Evolutionary conservation across 2,113 vertebrate genomes (phyloP).

Genomic region (Stegastes partitus): DNA sequence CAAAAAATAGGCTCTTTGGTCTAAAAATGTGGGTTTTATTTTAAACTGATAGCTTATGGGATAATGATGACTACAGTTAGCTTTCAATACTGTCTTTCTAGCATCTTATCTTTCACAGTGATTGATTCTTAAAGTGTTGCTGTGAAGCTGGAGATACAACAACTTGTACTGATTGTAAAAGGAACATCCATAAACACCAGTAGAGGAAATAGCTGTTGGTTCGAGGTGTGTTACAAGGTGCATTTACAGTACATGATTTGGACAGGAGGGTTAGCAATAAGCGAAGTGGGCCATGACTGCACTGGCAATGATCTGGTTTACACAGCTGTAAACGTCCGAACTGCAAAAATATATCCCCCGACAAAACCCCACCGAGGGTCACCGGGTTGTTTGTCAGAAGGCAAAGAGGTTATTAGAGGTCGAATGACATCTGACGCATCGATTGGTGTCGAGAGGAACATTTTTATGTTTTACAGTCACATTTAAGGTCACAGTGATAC

Average conservation of each 20-base stretch:
- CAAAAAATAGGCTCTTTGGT: slow-evolving; percentile 57
- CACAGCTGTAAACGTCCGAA: background rate
- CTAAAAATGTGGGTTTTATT: slow-evolving; percentile 57
- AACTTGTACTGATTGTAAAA: background rate
- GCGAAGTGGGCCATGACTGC: background rate
- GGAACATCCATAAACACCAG: background rate
- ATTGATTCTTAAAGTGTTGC: slow-evolving; percentile 22
- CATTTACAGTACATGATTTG: background rate
- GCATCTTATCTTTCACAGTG: slow-evolving; percentile 23
- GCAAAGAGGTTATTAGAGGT: slow-evolving; percentile 3
- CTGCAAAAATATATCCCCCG: background rate
- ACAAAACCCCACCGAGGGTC: slow-evolving; percentile 5
- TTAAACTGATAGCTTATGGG: slow-evolving; percentile 26
- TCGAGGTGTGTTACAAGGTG: background rate
- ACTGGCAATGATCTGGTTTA: background rate
- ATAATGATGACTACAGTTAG: slow-evolving; percentile 8
- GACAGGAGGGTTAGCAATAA: background rate
- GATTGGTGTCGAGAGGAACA: slow-evolving; percentile 29
- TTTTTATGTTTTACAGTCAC: slow-evolving; percentile 19
- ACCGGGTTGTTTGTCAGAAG: slow-evolving; percentile 3
- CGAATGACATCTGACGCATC: slow-evolving; percentile 5
- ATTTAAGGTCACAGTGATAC: slow-evolving; percentile 7
- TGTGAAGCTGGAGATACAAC: background rate
- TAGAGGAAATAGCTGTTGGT: background rate
- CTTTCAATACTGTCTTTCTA: background rate